Evolutionary conservation across 2,113 vertebrate genomes (phyloP).

Genomic region (Amblyopsis rosae): DNA sequence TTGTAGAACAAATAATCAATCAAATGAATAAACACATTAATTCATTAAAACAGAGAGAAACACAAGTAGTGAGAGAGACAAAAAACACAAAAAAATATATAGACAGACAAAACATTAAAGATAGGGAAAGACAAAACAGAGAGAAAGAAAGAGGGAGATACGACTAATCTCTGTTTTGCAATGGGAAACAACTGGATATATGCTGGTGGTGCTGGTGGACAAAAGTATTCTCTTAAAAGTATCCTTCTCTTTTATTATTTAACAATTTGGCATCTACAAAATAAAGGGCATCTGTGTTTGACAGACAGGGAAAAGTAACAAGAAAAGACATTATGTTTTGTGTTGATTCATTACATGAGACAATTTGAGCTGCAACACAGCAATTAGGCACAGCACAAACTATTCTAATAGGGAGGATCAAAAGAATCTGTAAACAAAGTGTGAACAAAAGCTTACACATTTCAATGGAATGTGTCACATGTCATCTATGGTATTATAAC

Average conservation of each 20-base stretch:
- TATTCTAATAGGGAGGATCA: conserved; percentile 33
- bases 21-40: too few species aligned
- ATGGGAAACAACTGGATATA: conserved; percentile 46
- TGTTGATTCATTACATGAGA: conserved; percentile 3
- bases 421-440: conserved; percentile 24
- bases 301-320: conserved; percentile 28
- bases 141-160: neutral
- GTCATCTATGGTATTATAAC: conserved; percentile 6
- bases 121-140: neutral
- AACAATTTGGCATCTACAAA: conserved; percentile 8
- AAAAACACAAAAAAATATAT: neutral
- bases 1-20: too few species aligned
- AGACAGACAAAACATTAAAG: neutral
- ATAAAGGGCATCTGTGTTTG: neutral
- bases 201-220: neutral
- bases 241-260: conserved; percentile 34
- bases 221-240: conserved; percentile 11
- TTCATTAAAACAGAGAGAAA: neutral
- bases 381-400: conserved; percentile 19
- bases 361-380: conserved; percentile 19
- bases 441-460: conserved; percentile 30
- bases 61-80: neutral
- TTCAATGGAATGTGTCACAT: conserved; percentile 6
- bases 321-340: conserved; percentile 11
- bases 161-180: conserved; percentile 59